Evolutionary conservation across 2,113 vertebrate genomes (phyloP), one percentile per base, ranked within the genome.

Genomic region (Chamaetylas fuelleborni): DNA sequence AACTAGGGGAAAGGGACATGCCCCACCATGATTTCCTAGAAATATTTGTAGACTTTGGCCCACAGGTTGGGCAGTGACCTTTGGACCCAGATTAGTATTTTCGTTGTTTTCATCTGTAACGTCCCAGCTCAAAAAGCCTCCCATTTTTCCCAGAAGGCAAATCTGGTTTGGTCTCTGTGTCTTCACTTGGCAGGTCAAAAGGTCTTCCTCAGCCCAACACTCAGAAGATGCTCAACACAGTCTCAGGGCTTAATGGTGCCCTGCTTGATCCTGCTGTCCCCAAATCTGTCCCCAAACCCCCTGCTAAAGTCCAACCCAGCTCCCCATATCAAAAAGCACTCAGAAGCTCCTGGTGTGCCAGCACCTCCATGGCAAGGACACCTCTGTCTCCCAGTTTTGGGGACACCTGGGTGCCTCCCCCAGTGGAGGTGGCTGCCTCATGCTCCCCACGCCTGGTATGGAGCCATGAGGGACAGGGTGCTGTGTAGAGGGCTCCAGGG

Each of bases 101-200:
- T 70, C 69, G 60, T 85, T 62, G 60, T 62, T 90, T 76, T 73
- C 67, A 38, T n/a, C 79, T 48, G 11, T 43, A 79, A 62, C 0
- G 0, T 31, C 29, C 70, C 50, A 48, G 43, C 51, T 88, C 78
- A 60, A 77, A 72, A 70, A 66, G 28, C 12, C 15, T 73, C 40
- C 34, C 19, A 4, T 56, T 60, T 58, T 42, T 25, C 38, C 67
- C 2, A 5, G 72, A 71, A 24, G 15, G 47, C 47, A 95, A 94
- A 76, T 31, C 25, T 78, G 64, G 23, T 77, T 79, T 83, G 56
- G 62, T 85, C 43, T 89, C 40, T 42, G 57, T 45, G 71, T 85
- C 42, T 94, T 89, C 66, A 92, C 95, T 94, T 94, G 95, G 95
- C 91, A 93, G 62, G 83, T 92, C 66, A 93, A 94, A 93, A 82